Conservation (phyloP, 2,797 vertebrate genomes). For the Sebastes oblongus region DNA sequence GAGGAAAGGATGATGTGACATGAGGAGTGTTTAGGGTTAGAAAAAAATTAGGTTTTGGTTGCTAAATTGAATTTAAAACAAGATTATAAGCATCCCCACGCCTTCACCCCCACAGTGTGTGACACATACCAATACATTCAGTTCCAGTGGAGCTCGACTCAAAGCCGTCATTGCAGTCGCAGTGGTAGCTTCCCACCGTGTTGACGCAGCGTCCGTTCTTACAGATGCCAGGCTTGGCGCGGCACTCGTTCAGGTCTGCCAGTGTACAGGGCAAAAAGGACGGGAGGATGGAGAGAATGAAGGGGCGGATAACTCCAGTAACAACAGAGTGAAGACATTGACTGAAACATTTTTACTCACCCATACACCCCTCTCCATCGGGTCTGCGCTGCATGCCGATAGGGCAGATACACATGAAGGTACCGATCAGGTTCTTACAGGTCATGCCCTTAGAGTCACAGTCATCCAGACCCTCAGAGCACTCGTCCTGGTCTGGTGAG, state of each 20-base stretch:
- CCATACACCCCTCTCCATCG: conserved; percentile 91
- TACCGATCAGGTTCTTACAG: conserved; percentile 95
- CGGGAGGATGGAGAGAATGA: background rate
- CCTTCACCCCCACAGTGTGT: background rate
- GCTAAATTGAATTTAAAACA: background rate
- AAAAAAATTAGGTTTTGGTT: background rate
- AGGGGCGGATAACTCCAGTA: background rate
- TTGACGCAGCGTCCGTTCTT: conserved; percentile 92
- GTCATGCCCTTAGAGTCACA: conserved; percentile 91
- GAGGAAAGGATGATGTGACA: background rate
- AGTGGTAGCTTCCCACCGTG: conserved; percentile 90
- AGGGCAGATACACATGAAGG: conserved; percentile 93
- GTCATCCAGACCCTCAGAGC: conserved; percentile 88
- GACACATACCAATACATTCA: conserved; percentile 86
- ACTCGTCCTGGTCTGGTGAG: conserved; percentile 91
- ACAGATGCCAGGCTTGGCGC: conserved; percentile 88
- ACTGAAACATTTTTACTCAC: conserved; percentile 70
- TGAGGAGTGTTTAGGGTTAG: background rate
- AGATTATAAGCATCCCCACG: background rate
- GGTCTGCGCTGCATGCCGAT: conserved; percentile 88
- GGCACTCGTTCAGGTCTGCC: conserved; percentile 93
- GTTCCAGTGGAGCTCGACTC: conserved; percentile 88
- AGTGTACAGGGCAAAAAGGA: conserved; percentile 15
- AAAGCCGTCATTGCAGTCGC: conserved; percentile 92
- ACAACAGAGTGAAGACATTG: background rate